Evolutionary conservation across 2,113 vertebrate genomes (phyloP).

Genomic region (Loxodonta africana): DNA sequence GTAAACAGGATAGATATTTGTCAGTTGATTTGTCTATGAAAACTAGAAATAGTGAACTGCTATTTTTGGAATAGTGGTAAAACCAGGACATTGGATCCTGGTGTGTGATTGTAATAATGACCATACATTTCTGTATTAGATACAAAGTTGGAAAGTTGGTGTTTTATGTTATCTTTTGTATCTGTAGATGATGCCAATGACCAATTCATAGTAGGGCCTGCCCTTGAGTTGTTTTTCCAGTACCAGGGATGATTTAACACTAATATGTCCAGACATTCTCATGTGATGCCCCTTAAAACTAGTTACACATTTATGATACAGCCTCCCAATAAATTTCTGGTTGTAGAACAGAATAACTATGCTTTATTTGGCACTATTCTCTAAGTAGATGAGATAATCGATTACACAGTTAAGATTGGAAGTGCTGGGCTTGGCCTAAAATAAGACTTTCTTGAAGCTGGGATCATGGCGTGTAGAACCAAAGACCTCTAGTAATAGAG

Average conservation of each 20-base stretch:
- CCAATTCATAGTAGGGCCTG: background rate
- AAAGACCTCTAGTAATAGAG: background rate
- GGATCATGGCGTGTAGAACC: background rate
- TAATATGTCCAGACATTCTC: background rate
- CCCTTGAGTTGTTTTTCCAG: constrained; percentile 27
- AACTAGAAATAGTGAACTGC: constrained; percentile 15
- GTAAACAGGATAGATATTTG: background rate
- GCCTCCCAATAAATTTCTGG: background rate
- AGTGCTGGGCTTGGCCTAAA: constrained; percentile 7
- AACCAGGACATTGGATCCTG: background rate
- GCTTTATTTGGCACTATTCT: constrained; percentile 19
- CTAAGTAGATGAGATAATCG: background rate
- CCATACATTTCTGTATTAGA: background rate
- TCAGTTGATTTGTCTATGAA: background rate
- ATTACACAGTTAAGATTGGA: background rate
- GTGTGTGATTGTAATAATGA: background rate
- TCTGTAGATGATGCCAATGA: background rate
- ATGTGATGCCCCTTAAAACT: background rate
- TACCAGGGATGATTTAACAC: background rate
- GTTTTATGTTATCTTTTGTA: constrained; percentile 5
- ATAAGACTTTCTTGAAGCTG: background rate
- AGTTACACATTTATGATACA: background rate
- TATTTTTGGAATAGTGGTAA: constrained; percentile 57
- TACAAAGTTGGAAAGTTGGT: background rate
- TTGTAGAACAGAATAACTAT: constrained; percentile 29